Conservation (phyloP, 1,140 invertebrate species). For the Hyles vespertilio region DNA sequence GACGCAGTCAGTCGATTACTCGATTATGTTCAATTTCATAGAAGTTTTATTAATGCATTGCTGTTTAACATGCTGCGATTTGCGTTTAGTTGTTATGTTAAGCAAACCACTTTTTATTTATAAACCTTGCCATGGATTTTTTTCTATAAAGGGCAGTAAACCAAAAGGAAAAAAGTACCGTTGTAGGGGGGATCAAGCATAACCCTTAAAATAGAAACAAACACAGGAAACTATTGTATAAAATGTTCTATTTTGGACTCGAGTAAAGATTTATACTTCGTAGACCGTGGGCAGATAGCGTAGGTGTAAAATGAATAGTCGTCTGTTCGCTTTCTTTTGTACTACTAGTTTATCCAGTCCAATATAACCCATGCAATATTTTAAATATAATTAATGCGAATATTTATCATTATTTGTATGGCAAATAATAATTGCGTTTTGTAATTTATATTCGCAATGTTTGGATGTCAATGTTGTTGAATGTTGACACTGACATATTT, state of each 20-base stretch:
- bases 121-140: too few relatives aligned
- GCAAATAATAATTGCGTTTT: conserved; percentile 6
- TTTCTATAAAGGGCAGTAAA: too few relatives aligned
- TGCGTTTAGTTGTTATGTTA: too few relatives aligned
- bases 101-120: too few relatives aligned
- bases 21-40: too few relatives aligned
- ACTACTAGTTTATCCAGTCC: not conserved
- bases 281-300: conserved; percentile 6
- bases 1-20: too few relatives aligned
- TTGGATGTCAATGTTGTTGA: conserved; percentile 9
- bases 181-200: too few relatives aligned
- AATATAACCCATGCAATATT: too few relatives aligned
- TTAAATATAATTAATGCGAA: not conserved
- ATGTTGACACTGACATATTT: conserved; percentile 19
- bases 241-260: conserved; percentile 4
- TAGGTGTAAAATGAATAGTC: conserved; percentile 7
- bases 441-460: conserved; percentile 5
- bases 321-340: conserved; percentile 2
- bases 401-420: not conserved
- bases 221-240: conserved; percentile 9
- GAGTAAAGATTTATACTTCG: not conserved
- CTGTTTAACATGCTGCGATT: too few relatives aligned
- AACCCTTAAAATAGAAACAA: not conserved
- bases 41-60: too few relatives aligned
- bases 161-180: too few relatives aligned